Conservation (phyloP, 2,888 invertebrate genomes). For the Corbicula japonica region DNA sequence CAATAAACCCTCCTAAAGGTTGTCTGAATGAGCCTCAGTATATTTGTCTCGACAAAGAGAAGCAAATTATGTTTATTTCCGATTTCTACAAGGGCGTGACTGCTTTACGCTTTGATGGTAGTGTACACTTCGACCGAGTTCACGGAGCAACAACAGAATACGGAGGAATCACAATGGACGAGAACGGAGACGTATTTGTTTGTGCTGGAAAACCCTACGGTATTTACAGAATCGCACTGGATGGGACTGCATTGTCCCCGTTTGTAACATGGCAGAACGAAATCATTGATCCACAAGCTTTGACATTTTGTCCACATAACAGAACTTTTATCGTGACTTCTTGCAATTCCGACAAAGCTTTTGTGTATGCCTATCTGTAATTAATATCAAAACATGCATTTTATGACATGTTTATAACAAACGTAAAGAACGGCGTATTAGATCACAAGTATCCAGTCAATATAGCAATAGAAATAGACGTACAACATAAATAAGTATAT, state of each 20-base stretch:
- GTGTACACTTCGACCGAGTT: slow-evolving; percentile 30
- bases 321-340: slow-evolving; percentile 48
- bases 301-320: slow-evolving; percentile 31
- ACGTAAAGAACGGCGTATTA: too few species aligned
- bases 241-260: slow-evolving; percentile 28
- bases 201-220: slow-evolving; percentile 64
- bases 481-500: too few species aligned
- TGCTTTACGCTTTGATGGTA: slow-evolving; percentile 43
- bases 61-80: slow-evolving; percentile 46
- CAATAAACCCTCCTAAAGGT: slow-evolving; percentile 42
- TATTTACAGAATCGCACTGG: slow-evolving; percentile 46
- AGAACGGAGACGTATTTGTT: slow-evolving; percentile 42
- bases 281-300: slow-evolving; percentile 58
- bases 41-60: slow-evolving; percentile 26
- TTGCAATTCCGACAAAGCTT: slow-evolving; percentile 59
- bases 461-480: too few species aligned
- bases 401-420: too few species aligned
- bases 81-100: slow-evolving; percentile 56
- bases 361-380: slow-evolving; percentile 33
- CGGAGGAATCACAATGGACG: slow-evolving; percentile 56
- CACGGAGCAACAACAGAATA: slow-evolving; percentile 47
- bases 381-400: too few species aligned
- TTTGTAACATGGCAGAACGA: slow-evolving; percentile 50
- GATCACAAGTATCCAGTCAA: too few species aligned
- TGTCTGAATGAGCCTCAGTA: slow-evolving; percentile 58